Evolutionary conservation across 1,140 invertebrate genomes (phyloP).

Genomic region (Thaumetopoea pityocampa): DNA sequence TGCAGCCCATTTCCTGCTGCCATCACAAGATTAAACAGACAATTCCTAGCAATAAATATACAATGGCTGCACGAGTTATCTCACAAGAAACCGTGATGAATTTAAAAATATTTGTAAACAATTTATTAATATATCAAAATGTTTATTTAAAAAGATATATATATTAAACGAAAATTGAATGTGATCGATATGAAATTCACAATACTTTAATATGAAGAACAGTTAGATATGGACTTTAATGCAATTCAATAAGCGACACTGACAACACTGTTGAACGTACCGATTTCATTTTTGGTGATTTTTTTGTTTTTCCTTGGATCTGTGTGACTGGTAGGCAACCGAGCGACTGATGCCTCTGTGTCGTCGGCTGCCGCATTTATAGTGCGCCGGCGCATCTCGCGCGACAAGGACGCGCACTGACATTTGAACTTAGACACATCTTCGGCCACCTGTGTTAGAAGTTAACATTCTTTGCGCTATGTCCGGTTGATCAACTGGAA

Average conservation of each 20-base stretch:
- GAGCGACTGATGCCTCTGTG: slow-evolving; percentile 53
- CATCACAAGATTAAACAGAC: no score
- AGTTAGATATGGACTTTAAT: background rate
- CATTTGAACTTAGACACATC: slow-evolving; percentile 65
- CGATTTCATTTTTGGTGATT: slow-evolving; percentile 66
- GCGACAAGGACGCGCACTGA: slow-evolving; percentile 55
- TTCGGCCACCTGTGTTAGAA: slow-evolving; percentile 33
- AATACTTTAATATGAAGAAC: background rate
- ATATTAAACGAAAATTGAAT: no score
- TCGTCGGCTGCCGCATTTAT: slow-evolving; percentile 43
- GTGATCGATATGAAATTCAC: no score
- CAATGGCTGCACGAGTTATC: no score
- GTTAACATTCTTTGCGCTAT: slow-evolving; percentile 42
- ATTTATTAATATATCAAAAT: no score
- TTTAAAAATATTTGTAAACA: no score
- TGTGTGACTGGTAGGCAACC: slow-evolving; percentile 40
- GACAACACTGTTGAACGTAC: slow-evolving; percentile 37
- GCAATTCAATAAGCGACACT: background rate
- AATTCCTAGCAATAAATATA: no score
- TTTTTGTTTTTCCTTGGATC: slow-evolving; percentile 29
- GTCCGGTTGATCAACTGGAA: no score
- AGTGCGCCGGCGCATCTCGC: slow-evolving; percentile 25
- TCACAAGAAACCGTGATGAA: no score
- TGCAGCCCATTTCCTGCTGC: no score
- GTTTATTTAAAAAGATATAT: no score